These are phyloP conservation scores for Matsumurasca onukii DNA, from an alignment of 1,140 invertebrate genomes.

Conservation along the genomic window DNA sequence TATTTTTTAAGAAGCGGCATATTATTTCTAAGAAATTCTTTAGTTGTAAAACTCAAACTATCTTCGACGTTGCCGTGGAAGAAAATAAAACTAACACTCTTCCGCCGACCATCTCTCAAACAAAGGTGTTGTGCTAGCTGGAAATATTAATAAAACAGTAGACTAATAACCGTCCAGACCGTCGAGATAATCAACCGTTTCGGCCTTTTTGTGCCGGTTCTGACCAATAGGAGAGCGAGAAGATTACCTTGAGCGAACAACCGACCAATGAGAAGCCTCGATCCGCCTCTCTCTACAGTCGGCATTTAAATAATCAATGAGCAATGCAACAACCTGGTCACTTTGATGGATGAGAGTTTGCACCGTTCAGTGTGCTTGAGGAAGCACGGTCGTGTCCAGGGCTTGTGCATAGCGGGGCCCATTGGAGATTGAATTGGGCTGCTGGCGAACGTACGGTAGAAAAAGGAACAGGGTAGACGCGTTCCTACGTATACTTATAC, in stretches of 20 bases:
- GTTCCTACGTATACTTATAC: no score
- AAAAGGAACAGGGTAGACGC: no score
- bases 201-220: background rate
- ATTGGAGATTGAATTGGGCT: background rate
- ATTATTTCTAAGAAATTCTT: no score
- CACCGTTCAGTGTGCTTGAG: slow-evolving; percentile 18
- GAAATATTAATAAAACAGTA: slow-evolving; percentile 9
- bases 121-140: background rate
- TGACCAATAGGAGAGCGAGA: slow-evolving; percentile 12
- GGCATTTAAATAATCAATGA: slow-evolving; percentile 30
- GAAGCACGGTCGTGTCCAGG: slow-evolving; percentile 4
- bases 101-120: no score
- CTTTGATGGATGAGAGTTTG: slow-evolving; percentile 13
- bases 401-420: slow-evolving; percentile 11
- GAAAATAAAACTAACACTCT: no score
- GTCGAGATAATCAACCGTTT: background rate
- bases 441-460: no score
- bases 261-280: slow-evolving; percentile 13
- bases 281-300: slow-evolving; percentile 12
- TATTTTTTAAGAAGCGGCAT: no score
- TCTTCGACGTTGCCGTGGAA: no score
- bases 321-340: slow-evolving; percentile 20
- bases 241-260: slow-evolving; percentile 16
- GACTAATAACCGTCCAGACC: slow-evolving; percentile 11
- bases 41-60: no score